Evolutionary conservation across 2,113 vertebrate species (phyloP).

Genomic region (Xerus inauris): DNA sequence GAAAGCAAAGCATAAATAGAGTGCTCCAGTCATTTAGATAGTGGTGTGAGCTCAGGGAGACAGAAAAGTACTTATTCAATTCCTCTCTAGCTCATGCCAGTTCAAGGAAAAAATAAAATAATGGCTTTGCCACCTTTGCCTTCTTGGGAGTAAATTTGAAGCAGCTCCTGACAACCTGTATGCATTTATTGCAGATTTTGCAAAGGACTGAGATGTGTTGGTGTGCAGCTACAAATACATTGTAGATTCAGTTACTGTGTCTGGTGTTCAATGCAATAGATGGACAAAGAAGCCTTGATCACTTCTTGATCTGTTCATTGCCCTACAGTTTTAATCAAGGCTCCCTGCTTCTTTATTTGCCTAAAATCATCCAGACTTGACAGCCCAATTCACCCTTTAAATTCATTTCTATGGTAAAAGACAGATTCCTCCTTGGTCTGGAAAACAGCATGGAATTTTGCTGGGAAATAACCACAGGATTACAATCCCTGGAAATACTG

Average conservation of each 20-base stretch:
- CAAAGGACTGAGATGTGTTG: not conserved
- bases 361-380: constrained; percentile 15
- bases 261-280: constrained; percentile 26
- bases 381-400: constrained; percentile 20
- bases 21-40: not conserved
- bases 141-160: constrained; percentile 36
- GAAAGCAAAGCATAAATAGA: not conserved
- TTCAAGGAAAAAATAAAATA: constrained; percentile 25
- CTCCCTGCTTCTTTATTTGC: constrained; percentile 16
- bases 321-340: constrained; percentile 45
- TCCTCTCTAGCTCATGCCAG: not conserved
- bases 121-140: not conserved
- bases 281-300: not conserved
- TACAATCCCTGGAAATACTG: constrained; percentile 52
- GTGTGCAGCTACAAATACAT: not conserved
- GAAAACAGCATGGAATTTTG: constrained; percentile 39
- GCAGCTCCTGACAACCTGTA: not conserved
- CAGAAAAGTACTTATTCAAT: not conserved
- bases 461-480: constrained; percentile 40
- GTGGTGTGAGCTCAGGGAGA: not conserved
- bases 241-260: not conserved
- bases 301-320: constrained; percentile 2
- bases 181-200: not conserved
- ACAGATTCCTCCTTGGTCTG: constrained; percentile 29
- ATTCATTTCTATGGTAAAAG: constrained; percentile 48